Evolutionary conservation across 2,888 invertebrate species (phyloP), one percentile per base, ranked within the genome.

Genomic region (Seira musarum): DNA sequence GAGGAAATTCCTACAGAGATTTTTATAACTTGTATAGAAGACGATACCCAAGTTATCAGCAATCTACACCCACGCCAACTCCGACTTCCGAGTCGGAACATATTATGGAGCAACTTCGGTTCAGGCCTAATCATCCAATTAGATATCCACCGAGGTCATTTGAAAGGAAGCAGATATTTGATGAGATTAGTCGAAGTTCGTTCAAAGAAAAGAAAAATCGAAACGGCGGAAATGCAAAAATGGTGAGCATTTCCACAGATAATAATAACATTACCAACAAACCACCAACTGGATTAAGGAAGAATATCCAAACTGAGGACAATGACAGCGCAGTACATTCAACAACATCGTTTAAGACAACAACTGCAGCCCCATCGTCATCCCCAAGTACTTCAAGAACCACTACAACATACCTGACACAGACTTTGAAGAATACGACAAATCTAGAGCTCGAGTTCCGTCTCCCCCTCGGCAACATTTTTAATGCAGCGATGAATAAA

Each of bases 1-100:
- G n/a, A n/a, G n/a, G 72, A 21, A 69, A 76, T 65, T 80, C 80
- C 57, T 82, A 80, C 73, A 63, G 74, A 69, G 80, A 80, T n/a
- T 78, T 81, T 69, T 80, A 83, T 67, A 83, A 83, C 72, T 53
- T 70, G 60, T 83, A 83, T 69, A 77, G 83, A 22, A 25, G 83
- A 35, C 65, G 78, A 74, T 68, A 80, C 22, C 81, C 76, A 1
- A 70, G 81, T 30, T 81, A 81, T 76, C 81, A 81, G 68, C 72
- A 71, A 67, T 77, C 77, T 53, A 70, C 77, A 13, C 77, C 77
- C 65, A 77, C 77, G 49, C 71, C 77, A 66, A n/a, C n/a, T n/a
- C n/a, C n/a, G n/a, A n/a, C n/a, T n/a, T n/a, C n/a, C n/a, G n/a
- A n/a, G n/a, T n/a, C n/a, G n/a, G n/a, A n/a, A n/a, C n/a, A n/a